A percentile compares a stretch with the other conserved stretches of the same genome.
phyloP scores from a whole-genome alignment of 1,140 invertebrate genomes.

The Zaprionus camerounensis region DNA sequence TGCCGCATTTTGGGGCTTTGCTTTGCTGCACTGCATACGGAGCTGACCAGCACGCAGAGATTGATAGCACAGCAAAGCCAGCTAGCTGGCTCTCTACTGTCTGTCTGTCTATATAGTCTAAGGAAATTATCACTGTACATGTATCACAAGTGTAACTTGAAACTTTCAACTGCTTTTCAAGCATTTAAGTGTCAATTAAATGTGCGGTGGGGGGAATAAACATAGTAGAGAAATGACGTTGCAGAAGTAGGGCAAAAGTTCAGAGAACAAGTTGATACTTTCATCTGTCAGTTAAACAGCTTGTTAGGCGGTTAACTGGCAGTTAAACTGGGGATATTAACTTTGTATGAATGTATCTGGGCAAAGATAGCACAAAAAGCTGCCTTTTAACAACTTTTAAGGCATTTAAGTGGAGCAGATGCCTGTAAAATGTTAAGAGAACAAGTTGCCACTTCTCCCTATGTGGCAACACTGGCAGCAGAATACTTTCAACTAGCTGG shows the following conservation, averaged over 20 bases:
- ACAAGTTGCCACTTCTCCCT: not conserved
- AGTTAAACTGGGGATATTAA: not conserved
- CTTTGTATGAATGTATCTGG: too few relatives aligned
- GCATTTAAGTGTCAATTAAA: not conserved
- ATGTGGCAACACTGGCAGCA: too few relatives aligned
- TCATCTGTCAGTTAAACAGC: not conserved
- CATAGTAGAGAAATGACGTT: too few relatives aligned
- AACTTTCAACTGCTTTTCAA: not conserved
- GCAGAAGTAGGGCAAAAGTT: too few relatives aligned
- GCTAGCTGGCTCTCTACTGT: too few relatives aligned
- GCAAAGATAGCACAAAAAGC: not conserved
- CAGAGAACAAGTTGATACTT: not conserved
- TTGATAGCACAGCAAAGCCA: not conserved
- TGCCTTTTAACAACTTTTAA: not conserved
- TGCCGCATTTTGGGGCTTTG: slow-evolving; percentile 58
- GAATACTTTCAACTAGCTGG: not conserved
- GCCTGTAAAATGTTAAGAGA: not conserved
- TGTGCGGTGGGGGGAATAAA: too few relatives aligned
- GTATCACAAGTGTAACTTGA: not conserved
- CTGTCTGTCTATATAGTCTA: too few relatives aligned
- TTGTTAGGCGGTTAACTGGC: not conserved
- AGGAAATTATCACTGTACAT: too few relatives aligned
- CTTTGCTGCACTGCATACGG: slow-evolving; percentile 15
- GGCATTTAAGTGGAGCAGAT: not conserved
- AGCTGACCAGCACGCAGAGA: not conserved